Evolutionary conservation across 2,888 invertebrate species (phyloP).

Genomic region (Mellilla xanthometata): DNA sequence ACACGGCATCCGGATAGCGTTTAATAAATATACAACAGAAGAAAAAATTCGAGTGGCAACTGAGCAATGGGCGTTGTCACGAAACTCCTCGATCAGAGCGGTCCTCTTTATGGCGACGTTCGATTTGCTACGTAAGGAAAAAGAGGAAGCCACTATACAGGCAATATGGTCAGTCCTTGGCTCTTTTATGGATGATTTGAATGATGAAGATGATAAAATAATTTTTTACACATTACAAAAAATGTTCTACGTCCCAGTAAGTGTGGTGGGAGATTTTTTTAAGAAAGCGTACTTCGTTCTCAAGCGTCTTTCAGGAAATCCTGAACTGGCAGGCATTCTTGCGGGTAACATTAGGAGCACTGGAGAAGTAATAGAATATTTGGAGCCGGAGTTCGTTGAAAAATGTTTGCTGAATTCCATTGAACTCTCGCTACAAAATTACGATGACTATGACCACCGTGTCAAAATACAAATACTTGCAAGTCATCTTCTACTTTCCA

Average conservation of each 20-base stretch:
- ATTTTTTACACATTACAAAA: constrained; percentile 3
- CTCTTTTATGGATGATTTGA: constrained; percentile 7
- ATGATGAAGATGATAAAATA: constrained; percentile 8
- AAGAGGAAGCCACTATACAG: not conserved
- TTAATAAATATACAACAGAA: constrained; percentile 40
- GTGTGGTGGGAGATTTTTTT: constrained; percentile 6
- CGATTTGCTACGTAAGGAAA: constrained; percentile 4
- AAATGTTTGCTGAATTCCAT: not conserved
- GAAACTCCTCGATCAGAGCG: constrained; percentile 49
- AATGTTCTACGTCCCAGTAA: not conserved
- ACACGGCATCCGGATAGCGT: constrained; percentile 54
- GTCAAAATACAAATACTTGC: constrained; percentile 1
- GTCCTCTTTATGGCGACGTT: constrained; percentile 3
- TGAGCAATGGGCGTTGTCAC: constrained; percentile 46
- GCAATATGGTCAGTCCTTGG: constrained; percentile 10
- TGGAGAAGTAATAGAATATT: constrained; percentile 7
- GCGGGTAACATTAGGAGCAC: not conserved
- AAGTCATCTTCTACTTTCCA: constrained; percentile 7
- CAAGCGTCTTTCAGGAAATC: not conserved
- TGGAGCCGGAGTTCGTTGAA: constrained; percentile 12
- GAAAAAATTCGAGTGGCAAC: constrained; percentile 41
- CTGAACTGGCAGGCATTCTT: not conserved
- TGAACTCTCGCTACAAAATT: not conserved
- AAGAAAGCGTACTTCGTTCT: constrained; percentile 11
- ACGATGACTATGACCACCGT: not conserved